phyloP scores from a whole-genome alignment of 2,113 vertebrate genomes.

The Chitala chitala region DNA sequence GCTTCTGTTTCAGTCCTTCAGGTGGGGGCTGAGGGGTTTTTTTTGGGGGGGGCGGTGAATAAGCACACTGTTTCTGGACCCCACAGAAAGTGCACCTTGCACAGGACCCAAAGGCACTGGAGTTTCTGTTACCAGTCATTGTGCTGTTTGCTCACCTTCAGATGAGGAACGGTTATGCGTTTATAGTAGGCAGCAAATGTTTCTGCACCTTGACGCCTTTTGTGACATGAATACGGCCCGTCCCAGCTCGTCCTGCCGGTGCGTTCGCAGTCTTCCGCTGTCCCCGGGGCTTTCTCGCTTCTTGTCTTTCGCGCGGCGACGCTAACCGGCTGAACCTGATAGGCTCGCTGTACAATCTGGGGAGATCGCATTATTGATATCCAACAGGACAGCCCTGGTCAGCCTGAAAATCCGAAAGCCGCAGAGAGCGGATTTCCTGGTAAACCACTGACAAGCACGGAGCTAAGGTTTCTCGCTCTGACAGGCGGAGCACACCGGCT shows the following conservation, averaged over 20 bases:
- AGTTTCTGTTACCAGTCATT: neutral
- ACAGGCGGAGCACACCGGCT: constrained; percentile 27
- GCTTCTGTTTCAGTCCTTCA: constrained; percentile 9
- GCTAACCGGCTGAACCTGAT: constrained; percentile 25
- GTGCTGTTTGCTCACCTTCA: neutral
- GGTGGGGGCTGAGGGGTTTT: too few relatives aligned
- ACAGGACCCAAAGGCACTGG: neutral
- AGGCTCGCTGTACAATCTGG: constrained; percentile 22
- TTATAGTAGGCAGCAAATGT: neutral
- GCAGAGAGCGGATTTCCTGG: constrained; percentile 26
- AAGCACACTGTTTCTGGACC: neutral
- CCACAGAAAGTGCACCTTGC: neutral
- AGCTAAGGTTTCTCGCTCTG: constrained; percentile 26
- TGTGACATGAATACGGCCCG: constrained; percentile 6
- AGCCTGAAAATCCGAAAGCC: constrained; percentile 41
- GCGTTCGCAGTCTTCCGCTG: neutral
- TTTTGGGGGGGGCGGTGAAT: neutral
- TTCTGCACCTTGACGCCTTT: neutral
- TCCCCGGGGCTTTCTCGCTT: constrained; percentile 14
- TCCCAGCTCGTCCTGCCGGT: neutral
- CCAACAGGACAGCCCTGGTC: constrained; percentile 36
- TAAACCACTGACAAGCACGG: neutral
- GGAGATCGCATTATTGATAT: constrained; percentile 37
- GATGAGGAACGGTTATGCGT: neutral
- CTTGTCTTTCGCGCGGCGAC: constrained; percentile 8